Conservation (phyloP, 2,797 vertebrate genomes). For the Pitangus sulphuratus region DNA sequence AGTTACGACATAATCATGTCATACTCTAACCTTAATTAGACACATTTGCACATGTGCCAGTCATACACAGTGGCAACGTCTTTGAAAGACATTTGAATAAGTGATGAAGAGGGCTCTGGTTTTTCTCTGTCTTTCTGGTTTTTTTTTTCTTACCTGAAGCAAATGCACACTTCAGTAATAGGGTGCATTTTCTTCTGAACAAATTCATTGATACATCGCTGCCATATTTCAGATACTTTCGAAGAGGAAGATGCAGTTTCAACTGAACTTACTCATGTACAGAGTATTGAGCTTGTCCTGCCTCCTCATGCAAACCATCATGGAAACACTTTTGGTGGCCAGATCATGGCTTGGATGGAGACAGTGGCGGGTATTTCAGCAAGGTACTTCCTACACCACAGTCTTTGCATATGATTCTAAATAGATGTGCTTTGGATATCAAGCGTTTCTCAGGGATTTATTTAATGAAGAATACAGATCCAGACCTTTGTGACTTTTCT, state of each 20-base stretch:
- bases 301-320: slow-evolving; percentile 83
- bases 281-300: slow-evolving; percentile 81
- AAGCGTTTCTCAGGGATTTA: not conserved
- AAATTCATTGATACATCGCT: not conserved
- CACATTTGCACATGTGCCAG: not conserved
- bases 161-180: not conserved
- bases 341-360: slow-evolving; percentile 86
- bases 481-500: not conserved
- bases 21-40: not conserved
- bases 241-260: slow-evolving; percentile 54
- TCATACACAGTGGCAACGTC: not conserved
- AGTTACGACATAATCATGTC: not conserved
- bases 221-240: slow-evolving; percentile 34
- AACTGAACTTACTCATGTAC: slow-evolving; percentile 67
- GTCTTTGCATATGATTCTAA: not conserved
- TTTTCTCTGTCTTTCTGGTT: not conserved
- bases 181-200: not conserved
- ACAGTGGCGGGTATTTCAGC: slow-evolving; percentile 80
- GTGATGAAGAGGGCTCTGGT: not conserved
- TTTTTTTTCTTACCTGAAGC: not conserved
- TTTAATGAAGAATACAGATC: not conserved
- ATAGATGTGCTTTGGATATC: not conserved
- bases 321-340: slow-evolving; percentile 82
- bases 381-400: slow-evolving; percentile 63
- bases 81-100: not conserved